phyloP scores from a whole-genome alignment of 2,797 vertebrate species.

The Galagoides demidoff region DNA sequence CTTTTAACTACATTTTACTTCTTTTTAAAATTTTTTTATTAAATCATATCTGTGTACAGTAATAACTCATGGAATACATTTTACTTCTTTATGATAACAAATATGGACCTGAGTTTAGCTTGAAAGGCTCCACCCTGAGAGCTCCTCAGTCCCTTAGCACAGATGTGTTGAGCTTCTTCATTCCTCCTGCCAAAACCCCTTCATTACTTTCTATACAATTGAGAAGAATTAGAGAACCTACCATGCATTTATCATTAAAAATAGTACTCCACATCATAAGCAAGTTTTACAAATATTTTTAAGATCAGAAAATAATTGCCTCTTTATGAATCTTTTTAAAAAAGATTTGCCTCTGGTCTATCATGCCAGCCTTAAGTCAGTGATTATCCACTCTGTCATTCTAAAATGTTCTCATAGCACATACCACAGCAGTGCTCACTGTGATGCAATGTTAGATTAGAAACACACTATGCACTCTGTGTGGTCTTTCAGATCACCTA shows the following conservation, averaged over 20 bases:
- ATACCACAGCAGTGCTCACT: background rate
- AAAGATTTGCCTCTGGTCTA: background rate
- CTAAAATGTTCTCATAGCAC: background rate
- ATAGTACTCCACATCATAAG: background rate
- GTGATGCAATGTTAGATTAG: background rate
- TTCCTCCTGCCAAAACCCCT: no score
- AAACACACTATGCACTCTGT: background rate
- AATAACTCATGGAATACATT: no score
- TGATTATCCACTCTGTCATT: background rate
- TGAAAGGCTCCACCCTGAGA: no score
- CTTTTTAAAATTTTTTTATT: no score
- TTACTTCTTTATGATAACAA: no score
- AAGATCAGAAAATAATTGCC: constrained; percentile 1
- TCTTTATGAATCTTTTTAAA: background rate
- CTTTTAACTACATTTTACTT: no score
- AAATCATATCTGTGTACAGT: no score
- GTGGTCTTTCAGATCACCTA: background rate
- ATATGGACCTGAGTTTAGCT: no score
- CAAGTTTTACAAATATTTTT: constrained; percentile 10
- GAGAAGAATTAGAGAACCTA: background rate
- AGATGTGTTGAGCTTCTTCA: no score
- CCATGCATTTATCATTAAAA: background rate
- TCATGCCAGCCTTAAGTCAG: background rate
- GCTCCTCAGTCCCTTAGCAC: no score
- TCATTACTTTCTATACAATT: background rate